These are phyloP conservation scores for Polypterus bichir DNA, from an alignment of 2,113 vertebrate species.

Conservation along the genomic window DNA sequence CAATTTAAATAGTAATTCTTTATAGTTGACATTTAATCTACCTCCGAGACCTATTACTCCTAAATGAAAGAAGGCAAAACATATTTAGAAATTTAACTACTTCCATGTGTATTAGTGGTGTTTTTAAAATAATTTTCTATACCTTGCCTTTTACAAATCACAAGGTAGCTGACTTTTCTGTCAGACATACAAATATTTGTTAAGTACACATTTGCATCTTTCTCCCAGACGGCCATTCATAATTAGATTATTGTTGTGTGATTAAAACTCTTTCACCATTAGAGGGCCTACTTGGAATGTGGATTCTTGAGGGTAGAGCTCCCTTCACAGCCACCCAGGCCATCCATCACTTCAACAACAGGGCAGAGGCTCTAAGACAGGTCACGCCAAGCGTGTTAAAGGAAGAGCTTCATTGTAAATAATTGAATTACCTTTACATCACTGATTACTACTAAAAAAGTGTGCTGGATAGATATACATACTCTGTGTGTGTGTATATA, in stretches of 20 bases:
- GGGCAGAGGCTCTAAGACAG: no score
- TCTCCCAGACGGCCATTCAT: not conserved
- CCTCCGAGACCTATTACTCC: constrained; percentile 8
- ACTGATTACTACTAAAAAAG: no score
- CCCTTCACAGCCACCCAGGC: no score
- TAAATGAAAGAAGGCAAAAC: not conserved
- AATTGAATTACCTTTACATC: no score
- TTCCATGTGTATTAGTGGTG: accelerated
- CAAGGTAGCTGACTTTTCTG: accelerated
- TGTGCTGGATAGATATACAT: no score
- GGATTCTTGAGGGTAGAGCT: constrained; percentile 8
- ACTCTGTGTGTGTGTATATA: no score
- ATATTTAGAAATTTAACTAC: constrained; percentile 1
- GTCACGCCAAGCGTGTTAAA: no score
- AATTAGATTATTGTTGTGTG: not conserved
- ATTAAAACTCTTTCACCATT: constrained; percentile 24
- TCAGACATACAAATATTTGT: not conserved
- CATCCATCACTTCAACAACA: no score
- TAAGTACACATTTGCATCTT: not conserved
- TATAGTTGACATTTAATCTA: not conserved
- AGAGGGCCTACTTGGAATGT: constrained; percentile 50
- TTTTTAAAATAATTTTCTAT: not conserved
- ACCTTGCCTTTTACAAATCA: not conserved
- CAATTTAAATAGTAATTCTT: constrained; percentile 12
- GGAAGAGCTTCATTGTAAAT: no score